A percentile compares a stretch with the other conserved stretches of the same genome.
These are phyloP conservation scores for Lophura nycthemera DNA, from an alignment of 2,113 vertebrate species.

Conservation along the genomic window DNA sequence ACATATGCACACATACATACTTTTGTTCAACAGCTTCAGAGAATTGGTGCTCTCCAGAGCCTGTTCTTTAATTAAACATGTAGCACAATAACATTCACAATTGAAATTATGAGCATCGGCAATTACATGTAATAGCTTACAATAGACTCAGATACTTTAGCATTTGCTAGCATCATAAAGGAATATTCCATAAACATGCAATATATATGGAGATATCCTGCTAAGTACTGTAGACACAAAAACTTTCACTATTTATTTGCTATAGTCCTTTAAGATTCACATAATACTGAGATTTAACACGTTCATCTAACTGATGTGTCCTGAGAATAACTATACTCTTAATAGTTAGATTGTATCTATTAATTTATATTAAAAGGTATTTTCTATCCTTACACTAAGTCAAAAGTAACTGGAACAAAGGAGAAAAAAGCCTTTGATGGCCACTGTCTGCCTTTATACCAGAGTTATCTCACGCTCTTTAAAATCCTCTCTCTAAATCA, in stretches of 20 bases:
- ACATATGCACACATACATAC: too few relatives aligned
- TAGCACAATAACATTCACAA: background rate
- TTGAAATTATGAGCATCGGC: background rate
- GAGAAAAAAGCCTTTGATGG: background rate
- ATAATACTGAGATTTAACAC: background rate
- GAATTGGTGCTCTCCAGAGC: background rate
- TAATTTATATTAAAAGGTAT: background rate
- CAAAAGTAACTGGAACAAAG: background rate
- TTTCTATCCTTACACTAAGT: background rate
- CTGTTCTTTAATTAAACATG: background rate
- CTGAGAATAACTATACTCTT: background rate
- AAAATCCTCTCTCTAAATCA: background rate
- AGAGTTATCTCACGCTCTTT: background rate
- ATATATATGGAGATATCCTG: background rate
- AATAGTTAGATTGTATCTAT: background rate
- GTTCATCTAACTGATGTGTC: background rate
- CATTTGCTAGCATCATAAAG: background rate
- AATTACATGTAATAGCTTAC: background rate
- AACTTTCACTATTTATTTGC: background rate
- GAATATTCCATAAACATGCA: background rate
- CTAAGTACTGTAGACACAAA: background rate
- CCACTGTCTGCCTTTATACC: background rate
- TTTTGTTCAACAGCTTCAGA: background rate
- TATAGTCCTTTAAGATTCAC: background rate
- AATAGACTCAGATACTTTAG: background rate